phyloP scores from a whole-genome alignment of 2,888 invertebrate genomes.

The Eristalis pertinax region DNA sequence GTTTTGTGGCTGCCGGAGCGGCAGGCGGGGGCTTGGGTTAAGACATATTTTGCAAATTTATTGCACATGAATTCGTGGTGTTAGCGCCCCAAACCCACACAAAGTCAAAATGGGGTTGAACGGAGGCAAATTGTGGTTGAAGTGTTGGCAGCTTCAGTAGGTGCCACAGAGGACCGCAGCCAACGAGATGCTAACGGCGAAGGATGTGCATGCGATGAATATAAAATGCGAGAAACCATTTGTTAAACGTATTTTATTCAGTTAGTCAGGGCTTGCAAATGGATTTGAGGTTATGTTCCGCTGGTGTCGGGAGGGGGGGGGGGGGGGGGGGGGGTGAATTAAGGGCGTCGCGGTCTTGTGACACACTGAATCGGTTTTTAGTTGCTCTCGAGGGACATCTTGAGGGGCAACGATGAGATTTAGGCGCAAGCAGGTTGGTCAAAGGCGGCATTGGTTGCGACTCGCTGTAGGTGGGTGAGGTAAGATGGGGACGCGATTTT shows the following conservation, averaged over 20 bases:
- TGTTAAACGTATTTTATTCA: conserved; percentile 51
- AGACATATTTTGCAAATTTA: conserved; percentile 62
- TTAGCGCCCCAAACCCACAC: conserved; percentile 2
- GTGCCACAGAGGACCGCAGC: conserved; percentile 38
- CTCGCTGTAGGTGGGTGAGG: too few relatives aligned
- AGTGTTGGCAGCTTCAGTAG: conserved; percentile 62
- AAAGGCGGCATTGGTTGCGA: too few relatives aligned
- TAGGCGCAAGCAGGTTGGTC: too few relatives aligned
- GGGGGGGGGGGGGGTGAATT: neutral
- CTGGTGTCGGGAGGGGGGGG: too few relatives aligned
- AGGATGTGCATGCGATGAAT: conserved; percentile 50
- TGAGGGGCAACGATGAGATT: too few relatives aligned
- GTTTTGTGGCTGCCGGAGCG: conserved; percentile 28
- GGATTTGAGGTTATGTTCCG: conserved; percentile 14
- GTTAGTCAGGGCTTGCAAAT: conserved; percentile 34
- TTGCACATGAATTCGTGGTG: conserved; percentile 53
- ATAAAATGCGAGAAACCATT: conserved; percentile 57
- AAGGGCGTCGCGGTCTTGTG: neutral
- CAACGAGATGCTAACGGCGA: conserved; percentile 53
- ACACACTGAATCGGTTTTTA: neutral
- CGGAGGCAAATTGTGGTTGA: conserved; percentile 54
- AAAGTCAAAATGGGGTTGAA: conserved; percentile 44
- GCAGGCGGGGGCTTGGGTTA: neutral
- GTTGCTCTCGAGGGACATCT: too few relatives aligned
- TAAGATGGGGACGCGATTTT: too few relatives aligned